Conservation (phyloP, 2,888 invertebrate species). For the Nesidiocoris tenuis region DNA sequence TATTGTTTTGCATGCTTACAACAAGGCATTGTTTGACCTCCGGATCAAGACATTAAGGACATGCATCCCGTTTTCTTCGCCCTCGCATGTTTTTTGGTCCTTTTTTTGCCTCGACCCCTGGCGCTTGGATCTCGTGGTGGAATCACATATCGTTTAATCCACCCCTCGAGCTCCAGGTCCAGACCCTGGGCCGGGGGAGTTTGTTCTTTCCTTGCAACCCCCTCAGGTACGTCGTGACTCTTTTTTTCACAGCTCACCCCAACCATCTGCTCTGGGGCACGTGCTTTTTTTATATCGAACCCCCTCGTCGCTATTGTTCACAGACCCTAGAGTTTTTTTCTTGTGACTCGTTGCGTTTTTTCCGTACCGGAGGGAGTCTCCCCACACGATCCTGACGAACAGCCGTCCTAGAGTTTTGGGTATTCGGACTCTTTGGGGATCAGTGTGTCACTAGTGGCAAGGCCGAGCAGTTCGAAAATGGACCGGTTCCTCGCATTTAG, state of each 20-base stretch:
- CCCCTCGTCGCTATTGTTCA: slow-evolving; percentile 28
- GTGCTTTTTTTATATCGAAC: slow-evolving; percentile 37
- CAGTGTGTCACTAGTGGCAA: slow-evolving; percentile 37
- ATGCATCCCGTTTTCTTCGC: neutral
- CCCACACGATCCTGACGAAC: slow-evolving; percentile 1
- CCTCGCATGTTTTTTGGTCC: neutral
- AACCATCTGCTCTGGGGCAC: slow-evolving; percentile 38
- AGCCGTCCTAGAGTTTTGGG: neutral
- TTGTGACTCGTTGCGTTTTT: slow-evolving; percentile 11
- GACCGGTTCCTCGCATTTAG: neutral
- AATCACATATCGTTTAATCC: slow-evolving; percentile 42
- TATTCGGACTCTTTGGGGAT: slow-evolving; percentile 3
- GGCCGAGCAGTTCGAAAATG: neutral
- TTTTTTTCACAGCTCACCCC: slow-evolving; percentile 25
- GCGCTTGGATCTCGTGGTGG: neutral
- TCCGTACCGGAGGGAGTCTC: slow-evolving; percentile 6
- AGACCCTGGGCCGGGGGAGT: neutral
- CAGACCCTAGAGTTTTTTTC: slow-evolving; percentile 21
- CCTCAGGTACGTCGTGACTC: slow-evolving; percentile 16
- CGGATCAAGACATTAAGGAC: neutral
- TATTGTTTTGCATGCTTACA: no score
- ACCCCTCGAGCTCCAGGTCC: neutral
- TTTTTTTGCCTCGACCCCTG: neutral
- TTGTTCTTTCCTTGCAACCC: slow-evolving; percentile 4
- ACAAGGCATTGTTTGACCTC: neutral